Evolutionary conservation across 2,797 vertebrate genomes (phyloP).

Genomic region (Rhynchotus rufescens): DNA sequence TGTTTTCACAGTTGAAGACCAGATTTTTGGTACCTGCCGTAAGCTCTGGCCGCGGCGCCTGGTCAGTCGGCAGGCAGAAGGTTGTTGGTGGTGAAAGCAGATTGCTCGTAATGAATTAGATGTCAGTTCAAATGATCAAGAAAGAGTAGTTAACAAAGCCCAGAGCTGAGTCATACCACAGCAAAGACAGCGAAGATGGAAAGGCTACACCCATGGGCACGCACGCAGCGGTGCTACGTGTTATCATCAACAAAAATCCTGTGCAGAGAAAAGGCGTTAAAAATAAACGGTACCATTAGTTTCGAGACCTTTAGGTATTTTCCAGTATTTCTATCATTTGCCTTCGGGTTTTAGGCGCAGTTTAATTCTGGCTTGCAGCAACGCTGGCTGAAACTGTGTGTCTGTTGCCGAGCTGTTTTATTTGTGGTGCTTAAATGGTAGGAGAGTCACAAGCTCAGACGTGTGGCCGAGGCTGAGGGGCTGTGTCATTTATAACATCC

Average conservation of each 20-base stretch:
- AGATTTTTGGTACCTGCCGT: not conserved
- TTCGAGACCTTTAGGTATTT: not conserved
- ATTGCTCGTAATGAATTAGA: constrained; percentile 83
- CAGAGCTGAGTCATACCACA: constrained; percentile 49
- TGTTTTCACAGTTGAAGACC: constrained; percentile 25
- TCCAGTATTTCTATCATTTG: not conserved
- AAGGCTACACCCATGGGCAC: not conserved
- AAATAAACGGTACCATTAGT: not conserved
- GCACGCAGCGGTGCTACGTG: rapidly evolving
- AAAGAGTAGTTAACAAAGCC: constrained; percentile 65
- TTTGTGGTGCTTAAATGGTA: not conserved
- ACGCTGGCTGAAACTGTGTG: not conserved
- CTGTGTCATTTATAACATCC: not conserved
- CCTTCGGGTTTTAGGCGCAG: not conserved
- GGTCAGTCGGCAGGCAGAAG: constrained; percentile 41
- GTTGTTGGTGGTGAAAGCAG: constrained; percentile 79
- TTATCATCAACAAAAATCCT: not conserved
- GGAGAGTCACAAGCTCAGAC: not conserved
- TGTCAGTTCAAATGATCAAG: constrained; percentile 83
- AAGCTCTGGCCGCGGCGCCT: not conserved
- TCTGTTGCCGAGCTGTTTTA: not conserved
- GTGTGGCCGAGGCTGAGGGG: not conserved
- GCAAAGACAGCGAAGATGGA: not conserved
- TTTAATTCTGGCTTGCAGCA: not conserved
- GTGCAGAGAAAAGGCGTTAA: not conserved